Evolutionary conservation across 1,140 invertebrate species (phyloP).

Genomic region (Brachionus paranguensis): DNA sequence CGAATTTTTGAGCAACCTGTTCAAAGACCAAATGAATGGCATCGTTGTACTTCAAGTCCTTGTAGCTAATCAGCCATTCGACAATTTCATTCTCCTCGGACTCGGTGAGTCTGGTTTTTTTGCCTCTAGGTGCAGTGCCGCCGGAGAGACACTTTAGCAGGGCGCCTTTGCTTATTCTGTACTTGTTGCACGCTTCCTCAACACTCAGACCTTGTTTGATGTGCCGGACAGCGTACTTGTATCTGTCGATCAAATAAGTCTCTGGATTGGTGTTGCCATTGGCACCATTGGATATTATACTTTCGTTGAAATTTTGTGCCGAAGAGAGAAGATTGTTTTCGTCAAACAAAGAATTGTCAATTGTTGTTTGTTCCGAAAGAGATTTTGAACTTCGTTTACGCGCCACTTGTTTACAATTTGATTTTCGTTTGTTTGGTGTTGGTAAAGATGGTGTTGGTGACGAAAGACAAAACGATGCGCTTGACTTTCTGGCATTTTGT

Average conservation of each 20-base stretch:
- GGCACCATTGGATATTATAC: background rate
- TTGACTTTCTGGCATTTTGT: constrained; percentile 19
- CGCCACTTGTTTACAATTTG: background rate
- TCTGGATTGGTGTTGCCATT: background rate
- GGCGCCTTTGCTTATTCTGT: constrained; percentile 23
- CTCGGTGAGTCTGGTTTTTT: constrained; percentile 33
- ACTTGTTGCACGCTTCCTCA: constrained; percentile 39
- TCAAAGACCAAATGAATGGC: constrained; percentile 38
- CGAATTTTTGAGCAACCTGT: constrained; percentile 35
- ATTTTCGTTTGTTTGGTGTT: background rate
- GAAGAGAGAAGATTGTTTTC: constrained; percentile 8
- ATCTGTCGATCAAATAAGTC: constrained; percentile 36
- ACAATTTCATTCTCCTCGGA: constrained; percentile 39
- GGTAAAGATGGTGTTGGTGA: constrained; percentile 6
- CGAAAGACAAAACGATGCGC: constrained; percentile 3
- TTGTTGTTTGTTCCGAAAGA: background rate
- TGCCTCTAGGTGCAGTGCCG: constrained; percentile 33
- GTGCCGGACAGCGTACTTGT: constrained; percentile 37
- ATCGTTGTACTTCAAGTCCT: constrained; percentile 39
- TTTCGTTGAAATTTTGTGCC: constrained; percentile 28
- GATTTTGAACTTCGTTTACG: constrained; percentile 11
- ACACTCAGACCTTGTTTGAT: constrained; percentile 37
- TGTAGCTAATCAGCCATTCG: constrained; percentile 39
- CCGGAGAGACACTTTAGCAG: constrained; percentile 5
- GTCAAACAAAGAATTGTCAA: constrained; percentile 6